Conservation (phyloP, 1,140 invertebrate species). For the Batillaria attramentaria region DNA sequence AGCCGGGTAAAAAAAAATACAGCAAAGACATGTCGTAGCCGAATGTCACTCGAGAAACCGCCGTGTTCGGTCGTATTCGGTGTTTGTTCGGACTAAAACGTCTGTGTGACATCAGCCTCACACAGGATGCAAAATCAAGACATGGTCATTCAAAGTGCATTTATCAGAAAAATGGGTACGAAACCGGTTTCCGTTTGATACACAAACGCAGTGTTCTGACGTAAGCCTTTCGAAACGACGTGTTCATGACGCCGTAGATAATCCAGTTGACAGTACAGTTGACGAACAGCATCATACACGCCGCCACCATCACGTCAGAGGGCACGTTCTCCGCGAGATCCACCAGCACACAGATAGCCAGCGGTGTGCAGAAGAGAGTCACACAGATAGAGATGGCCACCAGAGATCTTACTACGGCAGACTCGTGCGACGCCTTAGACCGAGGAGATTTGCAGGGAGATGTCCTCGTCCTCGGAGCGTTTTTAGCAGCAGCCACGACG, state of each 20-base stretch:
- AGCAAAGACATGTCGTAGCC: too few species aligned
- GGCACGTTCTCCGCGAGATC: not conserved
- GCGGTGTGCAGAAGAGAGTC: not conserved
- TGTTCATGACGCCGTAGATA: constrained; percentile 8
- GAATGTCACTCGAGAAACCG: too few species aligned
- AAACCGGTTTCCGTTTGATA: too few species aligned
- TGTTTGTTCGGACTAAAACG: too few species aligned
- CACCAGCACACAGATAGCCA: not conserved
- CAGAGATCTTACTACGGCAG: not conserved
- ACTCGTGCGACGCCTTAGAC: not conserved
- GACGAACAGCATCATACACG: not conserved
- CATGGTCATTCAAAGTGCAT: not conserved
- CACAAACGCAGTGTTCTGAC: too few species aligned
- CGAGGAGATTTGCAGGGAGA: not conserved
- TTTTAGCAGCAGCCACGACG: not conserved
- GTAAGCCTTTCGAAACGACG: not conserved
- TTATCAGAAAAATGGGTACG: too few species aligned
- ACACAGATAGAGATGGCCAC: not conserved
- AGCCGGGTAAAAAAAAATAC: too few species aligned
- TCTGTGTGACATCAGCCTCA: too few species aligned
- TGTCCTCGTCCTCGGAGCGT: not conserved
- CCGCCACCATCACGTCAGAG: not conserved
- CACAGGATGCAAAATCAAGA: too few species aligned
- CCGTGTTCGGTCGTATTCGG: too few species aligned
- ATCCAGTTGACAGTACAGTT: not conserved